These are phyloP conservation scores for Kryphioiulus occultus DNA, from an alignment of 2,888 invertebrate species.

Conservation along the genomic window DNA sequence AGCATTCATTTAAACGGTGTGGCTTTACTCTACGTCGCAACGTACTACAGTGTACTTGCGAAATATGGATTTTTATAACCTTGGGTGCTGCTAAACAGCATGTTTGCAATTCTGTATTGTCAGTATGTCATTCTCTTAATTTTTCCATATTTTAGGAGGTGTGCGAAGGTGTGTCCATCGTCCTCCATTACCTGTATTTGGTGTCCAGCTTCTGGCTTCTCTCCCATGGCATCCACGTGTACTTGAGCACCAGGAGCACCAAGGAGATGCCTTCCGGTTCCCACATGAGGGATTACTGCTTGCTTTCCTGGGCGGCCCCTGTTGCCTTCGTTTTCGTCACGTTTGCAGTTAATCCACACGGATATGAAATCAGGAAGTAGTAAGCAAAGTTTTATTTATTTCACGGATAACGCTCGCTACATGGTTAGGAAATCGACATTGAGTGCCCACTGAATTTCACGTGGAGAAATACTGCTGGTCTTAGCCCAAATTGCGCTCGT, in stretches of 20 bases:
- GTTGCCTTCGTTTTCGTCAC: conserved; percentile 65
- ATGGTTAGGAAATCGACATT: neutral
- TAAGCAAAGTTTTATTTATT: conserved; percentile 54
- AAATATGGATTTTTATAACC: too few species aligned
- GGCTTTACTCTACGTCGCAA: too few species aligned
- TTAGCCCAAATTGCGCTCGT: conserved; percentile 25
- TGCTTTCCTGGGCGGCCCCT: conserved; percentile 56
- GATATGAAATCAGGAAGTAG: conserved; percentile 76
- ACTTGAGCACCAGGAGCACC: conserved; percentile 63
- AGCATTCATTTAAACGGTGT: too few species aligned
- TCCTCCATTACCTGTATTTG: conserved; percentile 75
- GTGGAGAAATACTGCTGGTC: neutral
- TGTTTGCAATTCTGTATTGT: too few species aligned
- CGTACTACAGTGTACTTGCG: too few species aligned
- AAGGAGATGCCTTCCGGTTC: conserved; percentile 67
- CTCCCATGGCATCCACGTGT: conserved; percentile 68
- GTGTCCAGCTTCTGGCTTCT: conserved; percentile 76
- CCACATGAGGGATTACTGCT: conserved; percentile 54
- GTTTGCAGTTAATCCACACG: conserved; percentile 73
- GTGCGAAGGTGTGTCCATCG: conserved; percentile 73
- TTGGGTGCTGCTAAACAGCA: too few species aligned
- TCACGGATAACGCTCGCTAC: neutral
- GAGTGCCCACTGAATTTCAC: neutral
- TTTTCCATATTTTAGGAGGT: conserved; percentile 62
- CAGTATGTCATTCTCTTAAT: neutral